Evolutionary conservation across 2,888 invertebrate species (phyloP), one percentile per base, ranked within the genome.

Genomic region (Epirrhoe tristata): DNA sequence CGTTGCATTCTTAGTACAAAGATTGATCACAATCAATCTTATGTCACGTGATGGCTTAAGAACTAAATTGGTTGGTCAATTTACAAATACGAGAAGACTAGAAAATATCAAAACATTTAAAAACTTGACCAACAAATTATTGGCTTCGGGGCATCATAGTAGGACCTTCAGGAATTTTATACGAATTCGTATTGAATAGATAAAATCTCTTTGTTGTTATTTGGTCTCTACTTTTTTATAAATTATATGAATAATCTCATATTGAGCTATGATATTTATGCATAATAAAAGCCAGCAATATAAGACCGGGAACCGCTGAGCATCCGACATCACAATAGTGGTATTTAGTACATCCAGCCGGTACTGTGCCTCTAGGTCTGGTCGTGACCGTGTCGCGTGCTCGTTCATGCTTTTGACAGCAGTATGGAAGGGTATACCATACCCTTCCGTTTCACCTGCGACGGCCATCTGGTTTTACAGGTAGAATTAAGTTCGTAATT

Each of bases 251-350:
- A 24, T 24, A 24, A 24, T 24, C 24, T 24, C 24, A 24, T 3
- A 24, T 24, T 24, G 3, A 24, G 24, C 24, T 24, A 24, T 24
- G 24, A 24, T 24, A 24, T 24, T 2, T 24, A 24, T 24, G 24
- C 24, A 24, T 24, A 24, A 24, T 16, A 72, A 70, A 75, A 69
- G 76, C 74, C 80, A 79, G 79, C 76, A 72, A 56, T 75, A 85
- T 85, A 82, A 82, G 78, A 78, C 71, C 77, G 80, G 79, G 78
- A 79, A 80, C 74, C 69, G 76, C 75, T 77, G 70, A 75, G 76
- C 80, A 75, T 77, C 71, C 84, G 88, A 87, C 89, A 86, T 79
- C 79, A 89, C 90, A 90, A 90, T 89, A 78, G 86, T 83, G 87
- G 82, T 80, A 82, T 86, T 86, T 77, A 82, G 76, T 80, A 81